phyloP scores from a whole-genome alignment of 2,888 invertebrate species.

The Sialis fuliginosa region DNA sequence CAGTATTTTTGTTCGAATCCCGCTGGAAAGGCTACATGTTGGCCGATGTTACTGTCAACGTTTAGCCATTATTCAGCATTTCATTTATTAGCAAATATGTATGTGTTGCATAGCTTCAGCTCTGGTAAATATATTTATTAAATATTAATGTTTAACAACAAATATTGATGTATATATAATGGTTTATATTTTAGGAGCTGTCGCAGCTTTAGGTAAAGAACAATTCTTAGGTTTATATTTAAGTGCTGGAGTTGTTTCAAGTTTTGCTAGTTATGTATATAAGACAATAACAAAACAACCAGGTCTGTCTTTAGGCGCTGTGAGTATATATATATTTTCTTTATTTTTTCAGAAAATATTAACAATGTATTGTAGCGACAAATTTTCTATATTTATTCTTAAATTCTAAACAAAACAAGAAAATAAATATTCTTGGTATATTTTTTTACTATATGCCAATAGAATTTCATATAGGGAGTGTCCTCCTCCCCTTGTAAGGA shows the following conservation, averaged over 20 bases:
- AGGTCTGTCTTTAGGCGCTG: conserved; percentile 80
- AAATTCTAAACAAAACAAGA: not conserved
- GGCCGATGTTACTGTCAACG: conserved; percentile 84
- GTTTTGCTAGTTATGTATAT: conserved; percentile 65
- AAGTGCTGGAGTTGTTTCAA: conserved; percentile 73
- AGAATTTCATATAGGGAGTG: too few relatives aligned
- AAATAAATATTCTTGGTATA: not conserved
- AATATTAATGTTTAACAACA: not conserved
- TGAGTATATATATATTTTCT: conserved; percentile 31
- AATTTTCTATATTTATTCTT: not conserved
- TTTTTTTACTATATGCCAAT: conserved; percentile 6
- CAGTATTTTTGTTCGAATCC: conserved; percentile 77
- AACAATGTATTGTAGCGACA: not conserved
- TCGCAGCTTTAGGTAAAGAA: conserved; percentile 66
- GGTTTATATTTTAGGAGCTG: conserved; percentile 35
- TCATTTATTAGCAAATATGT: conserved; percentile 91
- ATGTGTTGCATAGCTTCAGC: conserved; percentile 76
- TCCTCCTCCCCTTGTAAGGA: too few relatives aligned
- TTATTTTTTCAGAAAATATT: not conserved
- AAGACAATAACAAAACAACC: conserved; percentile 53
- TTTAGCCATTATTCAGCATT: conserved; percentile 82
- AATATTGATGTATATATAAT: not conserved
- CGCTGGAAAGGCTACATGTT: conserved; percentile 51
- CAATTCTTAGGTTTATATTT: conserved; percentile 85
- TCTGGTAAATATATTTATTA: conserved; percentile 21